phyloP scores from a whole-genome alignment of 2,797 vertebrate species.

The Platyrinchus mystaceus region DNA sequence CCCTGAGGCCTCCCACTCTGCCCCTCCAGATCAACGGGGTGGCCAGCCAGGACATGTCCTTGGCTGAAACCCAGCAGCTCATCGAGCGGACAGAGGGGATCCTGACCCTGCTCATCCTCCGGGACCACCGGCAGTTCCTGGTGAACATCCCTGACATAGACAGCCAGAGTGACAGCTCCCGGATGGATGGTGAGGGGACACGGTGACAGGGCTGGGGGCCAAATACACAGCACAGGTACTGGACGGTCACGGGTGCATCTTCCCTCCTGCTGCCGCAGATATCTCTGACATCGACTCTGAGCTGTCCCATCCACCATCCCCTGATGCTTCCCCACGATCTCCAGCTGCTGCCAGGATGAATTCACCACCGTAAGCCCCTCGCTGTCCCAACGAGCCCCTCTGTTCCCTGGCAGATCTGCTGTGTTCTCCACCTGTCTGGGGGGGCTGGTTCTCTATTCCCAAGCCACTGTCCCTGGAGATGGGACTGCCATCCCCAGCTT shows the following conservation, averaged over 20 bases:
- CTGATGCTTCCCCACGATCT: neutral
- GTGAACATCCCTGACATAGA: slow-evolving; percentile 88
- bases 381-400: neutral
- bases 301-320: slow-evolving; percentile 41
- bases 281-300: slow-evolving; percentile 89
- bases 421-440: neutral
- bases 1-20: neutral
- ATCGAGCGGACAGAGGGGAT: slow-evolving; percentile 90
- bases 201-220: rapidly evolving
- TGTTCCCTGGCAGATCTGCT: neutral
- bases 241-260: neutral
- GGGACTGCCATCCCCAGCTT: neutral
- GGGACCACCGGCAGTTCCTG: slow-evolving; percentile 88
- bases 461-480: neutral
- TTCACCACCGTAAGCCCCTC: slow-evolving; percentile 69
- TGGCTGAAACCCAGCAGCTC: slow-evolving; percentile 90
- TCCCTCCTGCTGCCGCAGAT: slow-evolving; percentile 71
- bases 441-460: neutral
- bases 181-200: slow-evolving; percentile 83
- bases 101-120: slow-evolving; percentile 87
- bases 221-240: neutral
- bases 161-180: slow-evolving; percentile 86
- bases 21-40: slow-evolving; percentile 90
- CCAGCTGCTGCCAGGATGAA: slow-evolving; percentile 74
- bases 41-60: slow-evolving; percentile 89